Conservation (phyloP, 2,797 vertebrate genomes). For the Hapalemur alaotrensis region DNA sequence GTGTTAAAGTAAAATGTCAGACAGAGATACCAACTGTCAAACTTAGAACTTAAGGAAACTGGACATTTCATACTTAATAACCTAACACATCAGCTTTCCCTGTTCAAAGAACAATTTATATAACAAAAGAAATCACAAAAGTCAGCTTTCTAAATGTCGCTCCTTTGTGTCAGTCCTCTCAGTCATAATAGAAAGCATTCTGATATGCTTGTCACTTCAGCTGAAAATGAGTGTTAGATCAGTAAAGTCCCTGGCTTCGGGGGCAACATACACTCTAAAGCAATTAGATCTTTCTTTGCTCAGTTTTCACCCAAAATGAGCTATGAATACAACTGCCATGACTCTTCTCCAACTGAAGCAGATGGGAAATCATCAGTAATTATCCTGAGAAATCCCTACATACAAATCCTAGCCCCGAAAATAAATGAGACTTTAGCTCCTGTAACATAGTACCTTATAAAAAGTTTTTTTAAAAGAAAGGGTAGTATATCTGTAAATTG, state of each 20-base stretch:
- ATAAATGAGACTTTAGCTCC: background rate
- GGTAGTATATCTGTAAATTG: background rate
- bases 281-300: background rate
- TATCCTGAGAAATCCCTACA: background rate
- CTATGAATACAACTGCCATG: background rate
- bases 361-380: background rate
- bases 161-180: background rate
- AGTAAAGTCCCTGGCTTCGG: background rate
- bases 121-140: constrained; percentile 9
- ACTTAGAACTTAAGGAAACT: too few species aligned
- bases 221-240: background rate
- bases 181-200: background rate
- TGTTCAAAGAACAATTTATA: background rate
- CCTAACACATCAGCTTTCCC: background rate
- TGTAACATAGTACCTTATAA: background rate
- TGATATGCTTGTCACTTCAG: background rate
- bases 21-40: too few species aligned
- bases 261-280: background rate
- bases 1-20: too few species aligned
- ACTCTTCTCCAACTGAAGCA: background rate
- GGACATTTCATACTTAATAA: too few species aligned
- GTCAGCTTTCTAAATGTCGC: background rate
- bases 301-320: background rate
- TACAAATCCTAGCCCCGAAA: background rate
- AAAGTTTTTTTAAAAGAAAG: background rate